phyloP scores from a whole-genome alignment of 2,888 invertebrate species.

The Meteorus colon region DNA sequence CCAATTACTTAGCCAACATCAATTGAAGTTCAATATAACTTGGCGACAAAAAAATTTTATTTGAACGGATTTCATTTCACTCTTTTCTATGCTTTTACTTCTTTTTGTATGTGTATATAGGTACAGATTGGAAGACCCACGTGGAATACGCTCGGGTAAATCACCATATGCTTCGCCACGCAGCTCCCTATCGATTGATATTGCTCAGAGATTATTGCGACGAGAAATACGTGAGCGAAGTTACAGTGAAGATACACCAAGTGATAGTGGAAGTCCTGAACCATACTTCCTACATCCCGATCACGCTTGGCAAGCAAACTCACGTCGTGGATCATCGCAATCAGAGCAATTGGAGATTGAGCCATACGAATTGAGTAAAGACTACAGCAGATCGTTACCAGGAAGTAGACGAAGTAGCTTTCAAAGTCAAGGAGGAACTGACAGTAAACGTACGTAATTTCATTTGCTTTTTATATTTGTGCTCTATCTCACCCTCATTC shows the following conservation, averaged over 20 bases:
- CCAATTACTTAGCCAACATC: not conserved
- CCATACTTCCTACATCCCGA: conserved; percentile 87
- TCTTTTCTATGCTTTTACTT: not conserved
- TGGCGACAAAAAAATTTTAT: not conserved
- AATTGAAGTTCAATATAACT: conserved; percentile 3
- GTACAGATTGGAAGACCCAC: conserved; percentile 88
- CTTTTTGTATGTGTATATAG: conserved; percentile 50
- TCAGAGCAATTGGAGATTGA: conserved; percentile 90
- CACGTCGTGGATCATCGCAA: conserved; percentile 90
- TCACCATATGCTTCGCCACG: conserved; percentile 87
- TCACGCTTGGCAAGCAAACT: conserved; percentile 85
- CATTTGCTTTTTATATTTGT: not conserved
- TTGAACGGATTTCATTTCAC: not conserved
- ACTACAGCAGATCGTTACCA: conserved; percentile 89
- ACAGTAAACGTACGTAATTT: conserved; percentile 67
- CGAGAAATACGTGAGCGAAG: conserved; percentile 83
- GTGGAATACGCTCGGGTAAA: conserved; percentile 79
- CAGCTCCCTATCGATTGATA: conserved; percentile 83
- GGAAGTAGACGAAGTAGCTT: conserved; percentile 90
- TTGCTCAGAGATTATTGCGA: conserved; percentile 79
- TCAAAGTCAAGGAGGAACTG: conserved; percentile 75
- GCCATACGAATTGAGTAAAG: conserved; percentile 88
- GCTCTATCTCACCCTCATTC: not conserved
- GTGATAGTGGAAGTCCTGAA: conserved; percentile 73
- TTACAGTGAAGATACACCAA: conserved; percentile 71